These are phyloP conservation scores for Clepsis dumicolana DNA, from an alignment of 2,888 invertebrate genomes.

Conservation along the genomic window DNA sequence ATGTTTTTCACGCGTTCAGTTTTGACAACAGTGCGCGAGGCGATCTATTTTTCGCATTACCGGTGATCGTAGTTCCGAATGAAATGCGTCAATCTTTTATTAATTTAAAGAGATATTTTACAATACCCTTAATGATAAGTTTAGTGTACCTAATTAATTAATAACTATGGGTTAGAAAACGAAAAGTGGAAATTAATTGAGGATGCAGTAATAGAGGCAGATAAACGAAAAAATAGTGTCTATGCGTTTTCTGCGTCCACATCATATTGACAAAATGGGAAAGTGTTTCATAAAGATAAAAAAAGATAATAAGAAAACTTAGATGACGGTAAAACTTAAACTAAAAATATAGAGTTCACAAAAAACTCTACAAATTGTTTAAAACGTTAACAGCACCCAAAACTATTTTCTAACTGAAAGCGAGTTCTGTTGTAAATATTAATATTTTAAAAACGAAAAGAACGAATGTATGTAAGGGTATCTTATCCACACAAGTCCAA, in stretches of 20 bases:
- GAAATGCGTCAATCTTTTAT: not conserved
- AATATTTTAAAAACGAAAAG: not conserved
- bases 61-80: not conserved
- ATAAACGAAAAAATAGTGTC: too few species aligned
- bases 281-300: too few species aligned
- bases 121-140: not conserved
- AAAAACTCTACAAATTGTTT: not conserved
- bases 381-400: not conserved
- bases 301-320: too few species aligned
- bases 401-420: not conserved
- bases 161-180: too few species aligned
- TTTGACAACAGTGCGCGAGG: conserved; percentile 9
- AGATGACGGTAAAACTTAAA: too few species aligned
- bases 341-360: not conserved
- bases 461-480: conserved; percentile 10
- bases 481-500: conserved; percentile 64
- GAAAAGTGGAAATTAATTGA: too few species aligned
- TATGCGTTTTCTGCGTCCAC: too few species aligned
- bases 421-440: conserved; percentile 3
- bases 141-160: too few species aligned
- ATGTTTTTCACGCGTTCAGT: conserved; percentile 15
- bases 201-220: too few species aligned
- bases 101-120: not conserved
- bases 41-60: conserved; percentile 1
- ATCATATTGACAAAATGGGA: too few species aligned